A percentile compares a stretch with the other conserved stretches of the same genome.
phyloP scores from a whole-genome alignment of 2,888 invertebrate species.

The Myathropa florea region DNA sequence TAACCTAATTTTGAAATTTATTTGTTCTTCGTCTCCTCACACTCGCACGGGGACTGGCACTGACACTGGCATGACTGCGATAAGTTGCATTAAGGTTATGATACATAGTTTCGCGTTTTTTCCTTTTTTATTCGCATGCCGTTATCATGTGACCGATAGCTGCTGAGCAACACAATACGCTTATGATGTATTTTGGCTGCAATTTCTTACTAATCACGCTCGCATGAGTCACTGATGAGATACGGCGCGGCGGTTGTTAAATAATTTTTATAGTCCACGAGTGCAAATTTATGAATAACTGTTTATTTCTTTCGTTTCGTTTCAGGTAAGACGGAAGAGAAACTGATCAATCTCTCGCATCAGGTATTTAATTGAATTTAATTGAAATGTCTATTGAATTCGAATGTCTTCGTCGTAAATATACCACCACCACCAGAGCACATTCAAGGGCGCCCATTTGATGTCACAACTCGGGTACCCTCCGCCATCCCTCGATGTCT shows the following conservation, averaged over 20 bases:
- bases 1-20: constrained; percentile 39
- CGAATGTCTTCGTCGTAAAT: neutral
- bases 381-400: neutral
- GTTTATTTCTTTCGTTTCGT: neutral
- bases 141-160: constrained; percentile 31
- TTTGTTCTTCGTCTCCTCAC: neutral
- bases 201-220: constrained; percentile 4
- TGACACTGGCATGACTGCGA: neutral
- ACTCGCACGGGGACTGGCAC: neutral
- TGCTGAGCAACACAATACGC: neutral
- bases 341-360: neutral
- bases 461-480: neutral
- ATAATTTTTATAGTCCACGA: neutral
- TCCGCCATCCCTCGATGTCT: neutral
- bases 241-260: neutral
- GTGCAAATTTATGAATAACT: neutral
- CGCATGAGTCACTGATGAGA: neutral
- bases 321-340: constrained; percentile 37
- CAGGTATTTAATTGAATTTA: neutral
- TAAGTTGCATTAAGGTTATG: constrained; percentile 25
- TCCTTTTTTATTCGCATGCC: constrained; percentile 6
- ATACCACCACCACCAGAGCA: no score
- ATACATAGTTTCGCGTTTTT: neutral
- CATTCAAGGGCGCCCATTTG: neutral
- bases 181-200: neutral